Evolutionary conservation across 2,797 vertebrate genomes (phyloP).

Genomic region (Ctenopoma multispine): DNA sequence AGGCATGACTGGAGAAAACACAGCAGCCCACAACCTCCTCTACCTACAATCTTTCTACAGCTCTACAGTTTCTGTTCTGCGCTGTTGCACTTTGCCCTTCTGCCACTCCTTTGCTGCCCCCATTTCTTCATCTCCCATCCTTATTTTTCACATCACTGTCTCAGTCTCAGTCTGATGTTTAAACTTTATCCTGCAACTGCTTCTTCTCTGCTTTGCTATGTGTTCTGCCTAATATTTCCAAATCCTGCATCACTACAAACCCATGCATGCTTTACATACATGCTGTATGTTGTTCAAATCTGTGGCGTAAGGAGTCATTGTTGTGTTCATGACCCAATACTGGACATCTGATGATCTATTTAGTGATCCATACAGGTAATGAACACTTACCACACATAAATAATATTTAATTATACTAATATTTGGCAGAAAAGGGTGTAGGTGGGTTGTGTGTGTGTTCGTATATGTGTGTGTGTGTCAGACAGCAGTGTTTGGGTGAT

Average conservation of each 20-base stretch:
- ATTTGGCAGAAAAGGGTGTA: conserved; percentile 40
- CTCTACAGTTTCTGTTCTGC: conserved; percentile 18
- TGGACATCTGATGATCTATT: conserved; percentile 64
- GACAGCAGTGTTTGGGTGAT: conserved; percentile 48
- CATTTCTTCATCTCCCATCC: conserved; percentile 4
- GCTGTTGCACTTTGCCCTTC: conserved; percentile 24
- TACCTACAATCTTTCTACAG: conserved; percentile 2
- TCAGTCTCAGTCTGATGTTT: conserved; percentile 2
- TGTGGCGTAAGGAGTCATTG: conserved; percentile 21
- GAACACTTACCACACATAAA: conserved; percentile 62
- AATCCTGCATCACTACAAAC: not conserved
- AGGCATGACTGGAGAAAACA: conserved; percentile 61
- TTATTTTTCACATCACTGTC: conserved; percentile 8
- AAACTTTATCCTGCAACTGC: not conserved
- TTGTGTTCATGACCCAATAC: conserved; percentile 28
- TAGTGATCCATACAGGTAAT: conserved; percentile 52
- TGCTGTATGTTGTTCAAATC: conserved; percentile 2
- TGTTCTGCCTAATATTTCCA: conserved; percentile 7
- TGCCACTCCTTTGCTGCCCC: not conserved
- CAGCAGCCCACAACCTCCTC: conserved; percentile 23
- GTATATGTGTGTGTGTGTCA: not conserved
- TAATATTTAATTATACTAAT: conserved; percentile 74
- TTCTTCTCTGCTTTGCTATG: not conserved
- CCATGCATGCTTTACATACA: not conserved
- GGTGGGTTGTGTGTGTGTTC: conserved; percentile 18